These are phyloP conservation scores for Tineola bisselliella DNA, from an alignment of 2,888 invertebrate species.

Conservation along the genomic window DNA sequence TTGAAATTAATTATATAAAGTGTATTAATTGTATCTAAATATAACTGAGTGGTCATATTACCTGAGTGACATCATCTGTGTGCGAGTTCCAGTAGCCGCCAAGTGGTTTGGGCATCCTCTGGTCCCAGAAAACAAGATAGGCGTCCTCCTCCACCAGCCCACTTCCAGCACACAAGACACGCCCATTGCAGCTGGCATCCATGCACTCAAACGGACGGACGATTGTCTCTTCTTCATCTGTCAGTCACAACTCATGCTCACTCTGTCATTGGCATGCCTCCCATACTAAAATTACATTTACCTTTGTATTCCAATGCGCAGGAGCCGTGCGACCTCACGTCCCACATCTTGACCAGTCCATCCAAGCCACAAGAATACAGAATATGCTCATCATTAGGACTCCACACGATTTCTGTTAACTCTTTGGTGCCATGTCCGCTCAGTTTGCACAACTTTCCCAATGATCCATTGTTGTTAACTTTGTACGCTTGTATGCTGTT, in stretches of 20 bases:
- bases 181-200: conserved; percentile 77
- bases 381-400: conserved; percentile 63
- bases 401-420: conserved; percentile 69
- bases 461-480: conserved; percentile 30
- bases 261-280: neutral
- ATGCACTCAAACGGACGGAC: conserved; percentile 74
- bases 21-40: too few relatives aligned
- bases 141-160: conserved; percentile 75
- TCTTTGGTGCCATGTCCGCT: conserved; percentile 47
- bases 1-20: too few relatives aligned
- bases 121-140: conserved; percentile 84
- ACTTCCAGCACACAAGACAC: conserved; percentile 79
- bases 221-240: conserved; percentile 32
- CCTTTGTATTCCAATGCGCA: conserved; percentile 49
- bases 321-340: conserved; percentile 62
- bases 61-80: conserved; percentile 81
- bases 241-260: too few relatives aligned
- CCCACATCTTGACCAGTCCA: conserved; percentile 71
- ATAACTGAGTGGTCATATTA: conserved; percentile 29
- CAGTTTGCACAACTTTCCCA: conserved; percentile 44
- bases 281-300: conserved; percentile 17
- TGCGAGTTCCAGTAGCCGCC: conserved; percentile 89
- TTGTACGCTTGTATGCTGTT: conserved; percentile 51
- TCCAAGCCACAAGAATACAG: conserved; percentile 69
- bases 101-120: conserved; percentile 68